Conservation (phyloP, 2,888 invertebrate genomes). For the Asteroscopus sphinx region DNA sequence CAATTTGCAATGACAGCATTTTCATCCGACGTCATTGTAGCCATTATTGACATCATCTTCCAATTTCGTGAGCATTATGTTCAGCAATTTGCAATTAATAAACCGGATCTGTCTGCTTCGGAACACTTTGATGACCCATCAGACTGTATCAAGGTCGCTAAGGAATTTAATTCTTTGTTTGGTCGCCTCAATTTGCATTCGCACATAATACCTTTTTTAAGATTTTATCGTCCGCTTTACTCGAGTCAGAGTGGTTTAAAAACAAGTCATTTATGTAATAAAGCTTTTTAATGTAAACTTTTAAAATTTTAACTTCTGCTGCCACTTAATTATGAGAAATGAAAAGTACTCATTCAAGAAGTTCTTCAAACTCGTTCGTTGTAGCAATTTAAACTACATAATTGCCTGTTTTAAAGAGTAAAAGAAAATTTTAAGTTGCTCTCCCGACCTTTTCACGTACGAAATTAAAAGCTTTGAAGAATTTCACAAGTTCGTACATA, state of each 20-base stretch:
- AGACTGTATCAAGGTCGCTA: slow-evolving; percentile 42
- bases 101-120: slow-evolving; percentile 49
- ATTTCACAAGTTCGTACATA: slow-evolving; percentile 34
- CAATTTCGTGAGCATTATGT: slow-evolving; percentile 41
- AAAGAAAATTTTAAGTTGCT: slow-evolving; percentile 44
- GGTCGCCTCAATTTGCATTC: slow-evolving; percentile 49
- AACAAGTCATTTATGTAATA: slow-evolving; percentile 18
- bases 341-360: slow-evolving; percentile 35
- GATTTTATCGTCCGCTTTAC: slow-evolving; percentile 35
- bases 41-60: slow-evolving; percentile 56
- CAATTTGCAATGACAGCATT: slow-evolving; percentile 31
- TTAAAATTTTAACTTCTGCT: slow-evolving; percentile 12
- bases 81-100: slow-evolving; percentile 52
- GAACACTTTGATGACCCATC: slow-evolving; percentile 50
- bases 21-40: slow-evolving; percentile 36
- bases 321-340: slow-evolving; percentile 39
- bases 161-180: slow-evolving; percentile 54
- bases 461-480: slow-evolving; percentile 25
- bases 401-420: slow-evolving; percentile 39
- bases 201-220: slow-evolving; percentile 34
- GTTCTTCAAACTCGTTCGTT: slow-evolving; percentile 40
- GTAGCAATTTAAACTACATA: slow-evolving; percentile 41
- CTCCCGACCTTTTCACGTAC: slow-evolving; percentile 33
- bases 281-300: slow-evolving; percentile 18
- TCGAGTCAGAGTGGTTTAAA: slow-evolving; percentile 4